Base-by-base conservation (phyloP, 2,113 vertebrate species). In the Chamaea fasciata region DNA sequence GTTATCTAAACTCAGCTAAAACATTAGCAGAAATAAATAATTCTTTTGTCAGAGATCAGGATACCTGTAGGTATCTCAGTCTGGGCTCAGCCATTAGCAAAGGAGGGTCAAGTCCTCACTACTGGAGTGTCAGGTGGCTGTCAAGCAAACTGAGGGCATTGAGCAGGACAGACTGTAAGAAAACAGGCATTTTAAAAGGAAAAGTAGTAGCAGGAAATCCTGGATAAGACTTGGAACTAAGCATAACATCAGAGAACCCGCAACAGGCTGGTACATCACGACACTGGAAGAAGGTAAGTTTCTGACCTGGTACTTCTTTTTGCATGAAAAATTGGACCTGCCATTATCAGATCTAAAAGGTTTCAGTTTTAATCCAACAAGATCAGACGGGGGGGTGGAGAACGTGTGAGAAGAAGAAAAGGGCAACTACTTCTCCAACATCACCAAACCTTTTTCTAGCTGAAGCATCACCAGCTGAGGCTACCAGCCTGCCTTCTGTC, bases 381-480 rank as follows among this genome's bases (percentile, higher is more conserved):
- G 20, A 70, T 44, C 52, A 87, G 37, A 0, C 1, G 30, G 3
- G 0, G 13, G 5, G 1, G 3, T 12, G 13, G 16, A 11, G 8
- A 7, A 11, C 19, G 42, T 10, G 37, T 44, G 16, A 17, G 10
- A 55, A 76, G 10, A 55, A 76, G 7, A 27, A 75, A 56, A 55
- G 41, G 50, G 5, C 24, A 84, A 63, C 6, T 41, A 52, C 20
- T 64, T 69, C 55, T 69, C 18, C 12, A 52, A 14, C 76, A 20
- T 4, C 2, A 39, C 15, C 10, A 16, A 2, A 0, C 16, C 11
- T 13, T 56, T 74, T 87, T 19, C 21, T 15, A 70, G 33, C 50
- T 83, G 65, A 77, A 90, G 67, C 19, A 60, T 26, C 6, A 7
- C 19, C 71, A 93, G 19, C 21, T 42, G 39, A 7, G 49, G 35